Conservation (phyloP, 2,113 vertebrate species). For the Opisthocomus hoazin region DNA sequence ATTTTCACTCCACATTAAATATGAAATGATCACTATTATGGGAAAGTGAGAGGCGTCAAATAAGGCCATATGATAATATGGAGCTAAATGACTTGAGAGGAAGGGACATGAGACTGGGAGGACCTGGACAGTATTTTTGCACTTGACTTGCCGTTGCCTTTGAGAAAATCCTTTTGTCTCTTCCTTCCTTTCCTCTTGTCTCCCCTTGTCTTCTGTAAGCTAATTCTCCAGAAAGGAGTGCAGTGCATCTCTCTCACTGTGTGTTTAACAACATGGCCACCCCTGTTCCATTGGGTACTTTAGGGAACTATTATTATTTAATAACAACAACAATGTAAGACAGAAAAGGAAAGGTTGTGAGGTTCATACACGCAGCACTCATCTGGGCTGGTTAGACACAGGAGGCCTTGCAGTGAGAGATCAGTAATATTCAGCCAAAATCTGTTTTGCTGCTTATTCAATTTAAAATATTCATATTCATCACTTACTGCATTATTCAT, state of each 20-base stretch:
- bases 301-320: slow-evolving; percentile 11
- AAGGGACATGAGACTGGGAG: not conserved
- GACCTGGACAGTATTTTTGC: not conserved
- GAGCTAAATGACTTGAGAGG: not conserved
- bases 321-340: not conserved
- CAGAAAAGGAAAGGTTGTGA: not conserved
- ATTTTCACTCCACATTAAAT: not conserved
- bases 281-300: not conserved
- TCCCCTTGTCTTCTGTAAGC: not conserved
- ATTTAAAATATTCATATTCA: slow-evolving; percentile 38
- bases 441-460: not conserved
- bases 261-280: not conserved
- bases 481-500: not conserved
- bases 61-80: not conserved
- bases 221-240: not conserved
- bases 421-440: not conserved
- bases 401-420: not conserved
- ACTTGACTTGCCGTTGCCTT: not conserved
- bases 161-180: not conserved
- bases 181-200: not conserved
- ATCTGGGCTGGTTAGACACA: not conserved
- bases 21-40: not conserved
- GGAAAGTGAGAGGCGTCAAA: not conserved
- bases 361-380: not conserved
- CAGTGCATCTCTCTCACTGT: not conserved